Base-by-base conservation (phyloP, 2,113 vertebrate genomes). In the Dromaius novaehollandiae region DNA sequence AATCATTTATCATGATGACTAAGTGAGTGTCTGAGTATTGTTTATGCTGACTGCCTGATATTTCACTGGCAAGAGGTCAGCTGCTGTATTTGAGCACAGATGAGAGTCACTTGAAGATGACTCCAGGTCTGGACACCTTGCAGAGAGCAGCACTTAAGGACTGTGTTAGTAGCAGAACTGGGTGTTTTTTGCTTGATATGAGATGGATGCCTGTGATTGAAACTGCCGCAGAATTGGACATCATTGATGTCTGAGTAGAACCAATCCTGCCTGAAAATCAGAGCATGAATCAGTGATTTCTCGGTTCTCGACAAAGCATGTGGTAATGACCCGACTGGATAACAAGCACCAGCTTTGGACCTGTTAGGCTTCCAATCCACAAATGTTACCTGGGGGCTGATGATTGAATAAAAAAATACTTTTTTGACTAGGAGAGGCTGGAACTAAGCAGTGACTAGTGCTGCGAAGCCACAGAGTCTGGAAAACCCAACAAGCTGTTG, bases 241-340 rank as follows among this genome's bases (percentile, higher is more conserved):
- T 97, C 91, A 24, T 88, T 97, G 96, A 97, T 95, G 95, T 95
- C 95, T 98, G 95, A 97, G 97, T 96, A 98, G 94, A 97, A 97
- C 95, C 96, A 94, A 97, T 97, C 90, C 96, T 87, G 90, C 88
- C 93, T 98, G 96, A 97, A 98, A 98, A 98, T 98, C 97, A 96
- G 96, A 97, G 96, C 89, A 95, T 97, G 97, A 97, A 98, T 98
- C 97, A 93, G 95, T 97, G 95, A 96, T 97, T 97, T 97, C 94
- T 91, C 89, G 85, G 64, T 44, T 93, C 68, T 83, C 88, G 86
- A 98, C 96, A 97, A 98, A 97, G 82, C 94, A 94, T 88, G 94
- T 90, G 96, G 96, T 98, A 97, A 98, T 97, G 97, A 96, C 94
- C 96, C 60, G 88, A 94, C 93, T 93, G 83, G 96, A 90, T 95